Conservation (phyloP, 2,113 vertebrate genomes). For the Podilymbus podiceps region DNA sequence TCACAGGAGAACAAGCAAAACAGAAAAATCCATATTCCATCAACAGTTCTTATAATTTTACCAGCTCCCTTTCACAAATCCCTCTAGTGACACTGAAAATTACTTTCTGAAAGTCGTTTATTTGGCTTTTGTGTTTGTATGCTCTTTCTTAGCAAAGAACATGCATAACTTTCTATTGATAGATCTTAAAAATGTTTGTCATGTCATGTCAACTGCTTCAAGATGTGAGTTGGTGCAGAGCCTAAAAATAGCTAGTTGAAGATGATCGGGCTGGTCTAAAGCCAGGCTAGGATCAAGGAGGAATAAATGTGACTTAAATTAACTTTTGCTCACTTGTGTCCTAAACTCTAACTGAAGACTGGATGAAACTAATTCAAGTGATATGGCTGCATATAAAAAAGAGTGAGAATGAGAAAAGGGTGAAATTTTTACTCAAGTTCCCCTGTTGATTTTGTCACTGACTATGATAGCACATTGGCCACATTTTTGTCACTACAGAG, state of each 20-base stretch:
- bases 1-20: background rate
- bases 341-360: background rate
- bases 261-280: background rate
- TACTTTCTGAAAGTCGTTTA: background rate
- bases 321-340: background rate
- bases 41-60: background rate
- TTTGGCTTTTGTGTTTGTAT: background rate
- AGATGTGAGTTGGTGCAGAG: background rate
- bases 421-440: background rate
- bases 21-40: background rate
- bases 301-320: slow-evolving; percentile 19
- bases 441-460: background rate
- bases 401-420: background rate
- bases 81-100: background rate
- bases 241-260: slow-evolving; percentile 1
- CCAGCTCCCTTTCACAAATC: background rate
- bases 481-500: background rate
- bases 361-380: background rate
- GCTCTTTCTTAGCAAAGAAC: background rate
- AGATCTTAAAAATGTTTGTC: slow-evolving; percentile 28
- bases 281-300: slow-evolving; percentile 10
- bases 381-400: background rate
- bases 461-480: background rate
- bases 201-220: background rate
- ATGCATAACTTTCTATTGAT: background rate